Evolutionary conservation across 2,797 vertebrate species (phyloP), one percentile per base, ranked within the genome.

Genomic region (Anniella stebbinsi): DNA sequence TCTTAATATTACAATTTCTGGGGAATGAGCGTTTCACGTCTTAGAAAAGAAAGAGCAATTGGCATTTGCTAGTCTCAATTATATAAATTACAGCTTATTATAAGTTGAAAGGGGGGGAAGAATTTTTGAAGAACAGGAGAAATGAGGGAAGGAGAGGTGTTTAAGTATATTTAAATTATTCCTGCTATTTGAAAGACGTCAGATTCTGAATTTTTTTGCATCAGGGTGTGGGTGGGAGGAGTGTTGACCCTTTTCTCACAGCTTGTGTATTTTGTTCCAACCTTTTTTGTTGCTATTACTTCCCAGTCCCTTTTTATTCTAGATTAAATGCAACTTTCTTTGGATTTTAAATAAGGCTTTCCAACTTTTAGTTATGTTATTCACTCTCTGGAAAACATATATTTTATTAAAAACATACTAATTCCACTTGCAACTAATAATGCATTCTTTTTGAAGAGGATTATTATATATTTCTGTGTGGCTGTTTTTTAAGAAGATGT

Each of bases 21-120:
- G 72, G 36, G 36, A n/a, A 75, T 13, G 36, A 38, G 36, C 51
- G 10, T 11, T 51, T 51, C 51, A 75, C 94, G 94, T 95, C 41
- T 86, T 76, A 36, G 70, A 93, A 95, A 95, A 90, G 88, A 90
- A 90, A 87, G 76, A 91, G 77, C 91, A 94, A 94, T 88, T 94
- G 89, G 18, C 36, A 38, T 3, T 9, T 75, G 17, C 91, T 94
- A 88, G 93, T 92, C 73, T 57, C 88, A 89, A 88, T 92, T 89
- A 93, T 91, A 89, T 90, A 94, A 96, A 80, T 51, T 51, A 51
- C 51, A 51, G 9, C 10, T 51, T 51, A 11, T 51, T 5, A 51
- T 8, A 51, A 51, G 51, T 51, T 51, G 51, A 51, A 51, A 51
- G 51, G 51, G 10, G 10, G 51, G 10, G 10, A 51, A 86, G 70